These are phyloP conservation scores for Thyatira batis DNA, from an alignment of 2,888 invertebrate genomes.

Conservation along the genomic window DNA sequence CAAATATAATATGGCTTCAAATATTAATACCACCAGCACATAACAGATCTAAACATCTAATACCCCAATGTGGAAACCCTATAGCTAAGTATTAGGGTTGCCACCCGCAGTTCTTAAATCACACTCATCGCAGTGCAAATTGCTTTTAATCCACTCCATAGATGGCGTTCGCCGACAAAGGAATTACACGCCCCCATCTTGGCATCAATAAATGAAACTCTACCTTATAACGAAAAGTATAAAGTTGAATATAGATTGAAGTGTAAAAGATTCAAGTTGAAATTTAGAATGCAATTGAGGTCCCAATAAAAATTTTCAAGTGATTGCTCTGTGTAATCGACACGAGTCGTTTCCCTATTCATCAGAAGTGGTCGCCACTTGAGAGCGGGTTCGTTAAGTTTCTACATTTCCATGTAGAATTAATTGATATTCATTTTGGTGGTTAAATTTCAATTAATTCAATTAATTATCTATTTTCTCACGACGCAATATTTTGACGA, in stretches of 20 bases:
- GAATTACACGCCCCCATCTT: slow-evolving; percentile 30
- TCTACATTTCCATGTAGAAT: background rate
- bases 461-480: background rate
- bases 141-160: slow-evolving; percentile 74
- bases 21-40: background rate
- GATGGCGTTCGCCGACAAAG: slow-evolving; percentile 62
- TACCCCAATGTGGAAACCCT: slow-evolving; percentile 1
- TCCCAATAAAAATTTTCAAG: slow-evolving; percentile 52
- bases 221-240: background rate
- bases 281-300: slow-evolving; percentile 57
- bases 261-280: slow-evolving; percentile 27
- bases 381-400: background rate
- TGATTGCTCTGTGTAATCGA: slow-evolving; percentile 58
- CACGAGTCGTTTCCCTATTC: slow-evolving; percentile 41
- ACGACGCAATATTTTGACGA: background rate
- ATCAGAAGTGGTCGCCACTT: slow-evolving; percentile 1
- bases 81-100: slow-evolving; percentile 11
- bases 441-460: background rate
- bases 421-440: background rate
- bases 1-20: background rate
- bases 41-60: background rate
- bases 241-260: slow-evolving; percentile 11
- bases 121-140: slow-evolving; percentile 65
- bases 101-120: slow-evolving; percentile 52
- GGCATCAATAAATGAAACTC: background rate